Conservation (phyloP, 2,888 invertebrate genomes). For the Pandemis cinnamomeana region DNA sequence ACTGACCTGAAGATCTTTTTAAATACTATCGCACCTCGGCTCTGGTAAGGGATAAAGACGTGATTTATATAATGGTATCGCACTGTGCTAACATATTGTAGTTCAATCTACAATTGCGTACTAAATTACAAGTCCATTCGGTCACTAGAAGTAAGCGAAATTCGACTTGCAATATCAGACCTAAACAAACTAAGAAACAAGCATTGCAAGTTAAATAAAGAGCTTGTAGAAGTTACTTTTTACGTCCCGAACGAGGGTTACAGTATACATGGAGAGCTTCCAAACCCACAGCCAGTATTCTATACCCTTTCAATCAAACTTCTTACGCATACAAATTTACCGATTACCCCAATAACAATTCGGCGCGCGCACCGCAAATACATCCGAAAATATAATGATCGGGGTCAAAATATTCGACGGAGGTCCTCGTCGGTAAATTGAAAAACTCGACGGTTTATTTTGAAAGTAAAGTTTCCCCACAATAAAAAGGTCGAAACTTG, state of each 20-base stretch:
- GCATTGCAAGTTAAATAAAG: too few species aligned
- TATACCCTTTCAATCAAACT: slow-evolving; percentile 7
- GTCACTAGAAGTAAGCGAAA: too few species aligned
- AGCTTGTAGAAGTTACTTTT: too few species aligned
- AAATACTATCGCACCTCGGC: too few species aligned
- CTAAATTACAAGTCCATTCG: too few species aligned
- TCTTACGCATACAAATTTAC: slow-evolving; percentile 23
- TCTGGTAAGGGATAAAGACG: too few species aligned
- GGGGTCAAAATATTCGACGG: slow-evolving; percentile 34
- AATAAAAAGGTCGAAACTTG: slow-evolving; percentile 38
- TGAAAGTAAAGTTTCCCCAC: slow-evolving; percentile 34
- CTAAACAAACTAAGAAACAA: too few species aligned
- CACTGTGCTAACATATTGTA: too few species aligned
- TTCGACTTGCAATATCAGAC: too few species aligned
- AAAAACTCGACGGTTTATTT: slow-evolving; percentile 39
- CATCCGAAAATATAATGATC: slow-evolving; percentile 33
- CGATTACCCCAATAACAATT: slow-evolving; percentile 27
- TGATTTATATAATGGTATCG: too few species aligned
- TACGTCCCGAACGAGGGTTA: background rate
- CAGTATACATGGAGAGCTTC: background rate
- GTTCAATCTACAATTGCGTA: too few species aligned
- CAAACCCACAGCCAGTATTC: background rate
- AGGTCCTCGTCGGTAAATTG: slow-evolving; percentile 34
- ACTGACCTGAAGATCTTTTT: too few species aligned
- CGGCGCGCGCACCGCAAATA: slow-evolving; percentile 19